Evolutionary conservation across 2,797 vertebrate genomes (phyloP).

Genomic region (Diplodus puntazzo): DNA sequence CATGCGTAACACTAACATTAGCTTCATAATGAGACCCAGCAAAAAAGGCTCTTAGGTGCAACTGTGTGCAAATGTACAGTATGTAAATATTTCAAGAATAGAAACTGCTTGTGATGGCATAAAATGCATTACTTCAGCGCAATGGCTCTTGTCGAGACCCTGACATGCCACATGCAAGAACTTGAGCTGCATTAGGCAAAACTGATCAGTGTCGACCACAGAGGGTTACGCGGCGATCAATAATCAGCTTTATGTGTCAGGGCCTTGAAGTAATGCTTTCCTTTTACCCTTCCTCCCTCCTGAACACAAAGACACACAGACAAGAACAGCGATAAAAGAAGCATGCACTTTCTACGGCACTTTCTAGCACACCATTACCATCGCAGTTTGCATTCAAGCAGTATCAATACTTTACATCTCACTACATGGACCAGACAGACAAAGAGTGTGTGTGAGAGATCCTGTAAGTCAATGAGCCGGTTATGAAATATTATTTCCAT

Average conservation of each 20-base stretch:
- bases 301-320: constrained; percentile 4
- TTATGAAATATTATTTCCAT: constrained; percentile 46
- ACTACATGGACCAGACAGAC: constrained; percentile 39
- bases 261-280: background rate
- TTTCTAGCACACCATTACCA: constrained; percentile 50
- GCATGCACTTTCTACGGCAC: constrained; percentile 51
- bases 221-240: background rate
- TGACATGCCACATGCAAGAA: constrained; percentile 9
- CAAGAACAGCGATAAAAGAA: constrained; percentile 1
- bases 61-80: background rate
- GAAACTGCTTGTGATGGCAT: background rate
- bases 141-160: background rate
- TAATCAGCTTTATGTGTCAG: constrained; percentile 11
- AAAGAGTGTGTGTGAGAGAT: constrained; percentile 55
- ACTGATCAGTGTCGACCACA: background rate
- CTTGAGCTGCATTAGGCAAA: background rate
- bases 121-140: background rate
- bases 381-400: constrained; percentile 45
- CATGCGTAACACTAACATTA: background rate
- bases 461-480: constrained; percentile 45
- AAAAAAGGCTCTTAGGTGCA: background rate
- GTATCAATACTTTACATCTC: constrained; percentile 44
- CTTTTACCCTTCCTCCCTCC: background rate
- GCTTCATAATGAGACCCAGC: background rate
- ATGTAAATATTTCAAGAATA: background rate